Evolutionary conservation across 2,888 invertebrate genomes (phyloP).

Genomic region (Itoplectis maculator): DNA sequence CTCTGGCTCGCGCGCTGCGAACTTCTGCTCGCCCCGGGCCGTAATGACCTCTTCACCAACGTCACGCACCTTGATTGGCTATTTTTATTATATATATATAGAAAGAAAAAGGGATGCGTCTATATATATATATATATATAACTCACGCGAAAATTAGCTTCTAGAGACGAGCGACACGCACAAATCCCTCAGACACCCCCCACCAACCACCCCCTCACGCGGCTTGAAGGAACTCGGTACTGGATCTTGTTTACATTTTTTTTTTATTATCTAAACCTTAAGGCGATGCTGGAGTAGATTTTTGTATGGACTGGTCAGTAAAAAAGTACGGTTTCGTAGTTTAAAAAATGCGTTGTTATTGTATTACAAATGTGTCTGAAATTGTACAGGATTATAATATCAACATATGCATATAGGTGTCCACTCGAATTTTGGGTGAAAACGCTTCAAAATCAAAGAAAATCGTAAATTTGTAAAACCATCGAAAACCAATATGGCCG

Average conservation of each 20-base stretch:
- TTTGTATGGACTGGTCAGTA: too few relatives aligned
- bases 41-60: conserved; percentile 67
- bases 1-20: conserved; percentile 69
- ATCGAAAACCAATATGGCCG: too few relatives aligned
- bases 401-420: too few relatives aligned
- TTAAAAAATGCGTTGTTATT: too few relatives aligned
- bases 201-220: conserved; percentile 68
- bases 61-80: conserved; percentile 75
- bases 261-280: too few relatives aligned
- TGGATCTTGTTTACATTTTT: conserved; percentile 62
- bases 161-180: conserved; percentile 83
- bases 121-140: conserved; percentile 62
- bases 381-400: too few relatives aligned
- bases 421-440: too few relatives aligned
- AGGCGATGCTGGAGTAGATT: too few relatives aligned
- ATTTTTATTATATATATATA: conserved; percentile 53
- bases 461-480: too few relatives aligned
- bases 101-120: neutral
- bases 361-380: too few relatives aligned
- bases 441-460: too few relatives aligned
- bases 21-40: conserved; percentile 66
- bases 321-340: too few relatives aligned
- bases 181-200: conserved; percentile 71
- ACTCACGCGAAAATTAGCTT: conserved; percentile 82
- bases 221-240: conserved; percentile 64